These are phyloP conservation scores for Nebria ingens DNA, from an alignment of 1,140 invertebrate genomes.

Conservation along the genomic window DNA sequence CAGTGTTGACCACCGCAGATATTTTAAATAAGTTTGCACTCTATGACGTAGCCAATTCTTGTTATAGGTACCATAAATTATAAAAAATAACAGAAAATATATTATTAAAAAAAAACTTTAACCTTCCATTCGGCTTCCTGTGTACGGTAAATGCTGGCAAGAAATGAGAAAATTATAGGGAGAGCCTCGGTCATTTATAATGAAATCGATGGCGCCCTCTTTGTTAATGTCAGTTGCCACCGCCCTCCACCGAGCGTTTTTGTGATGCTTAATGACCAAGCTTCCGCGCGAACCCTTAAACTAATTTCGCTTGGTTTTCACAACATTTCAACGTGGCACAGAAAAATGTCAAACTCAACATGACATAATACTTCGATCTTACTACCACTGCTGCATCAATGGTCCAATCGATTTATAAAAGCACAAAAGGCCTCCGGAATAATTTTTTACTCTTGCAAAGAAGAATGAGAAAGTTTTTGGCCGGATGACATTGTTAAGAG, in stretches of 20 bases:
- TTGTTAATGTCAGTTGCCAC: background rate
- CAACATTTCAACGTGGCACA: slow-evolving; percentile 6
- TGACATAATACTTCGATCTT: background rate
- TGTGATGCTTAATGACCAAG: slow-evolving; percentile 6
- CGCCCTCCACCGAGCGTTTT: background rate
- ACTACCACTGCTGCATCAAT: background rate
- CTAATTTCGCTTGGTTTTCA: slow-evolving; percentile 1
- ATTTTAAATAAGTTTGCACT: too few species aligned
- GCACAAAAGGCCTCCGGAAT: background rate
- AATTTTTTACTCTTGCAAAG: too few species aligned
- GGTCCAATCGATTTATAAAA: background rate
- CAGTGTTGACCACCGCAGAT: too few species aligned
- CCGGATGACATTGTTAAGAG: background rate
- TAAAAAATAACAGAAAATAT: too few species aligned
- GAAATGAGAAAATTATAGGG: background rate
- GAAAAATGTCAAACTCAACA: slow-evolving; percentile 3
- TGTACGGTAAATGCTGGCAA: background rate
- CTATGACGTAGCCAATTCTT: too few species aligned
- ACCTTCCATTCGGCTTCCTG: too few species aligned
- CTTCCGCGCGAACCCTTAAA: background rate
- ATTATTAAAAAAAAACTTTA: too few species aligned
- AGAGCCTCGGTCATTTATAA: slow-evolving; percentile 4
- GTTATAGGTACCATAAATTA: too few species aligned
- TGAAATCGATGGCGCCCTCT: background rate
- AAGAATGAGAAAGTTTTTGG: background rate